Percentiles rank a stretch among this genome's conserved stretches.
Conservation (phyloP, 2,888 invertebrate species). For the Lithophane semibrunnea region DNA sequence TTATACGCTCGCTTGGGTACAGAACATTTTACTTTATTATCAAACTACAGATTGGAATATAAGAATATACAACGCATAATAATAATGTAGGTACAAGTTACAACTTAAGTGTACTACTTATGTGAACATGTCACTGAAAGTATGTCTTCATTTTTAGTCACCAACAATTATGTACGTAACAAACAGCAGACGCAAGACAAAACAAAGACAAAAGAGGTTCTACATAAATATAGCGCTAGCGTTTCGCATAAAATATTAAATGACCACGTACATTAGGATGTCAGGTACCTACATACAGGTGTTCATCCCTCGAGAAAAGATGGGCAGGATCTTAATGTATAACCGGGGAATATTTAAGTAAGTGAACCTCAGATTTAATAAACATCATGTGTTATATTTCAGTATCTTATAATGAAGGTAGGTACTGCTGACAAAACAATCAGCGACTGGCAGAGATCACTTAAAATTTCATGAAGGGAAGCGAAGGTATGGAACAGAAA, state of each 20-base stretch:
- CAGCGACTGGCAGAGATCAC: constrained; percentile 11
- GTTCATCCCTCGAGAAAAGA: constrained; percentile 36
- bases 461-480: constrained; percentile 15
- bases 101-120: constrained; percentile 11
- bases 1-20: constrained; percentile 12
- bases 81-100: constrained; percentile 12
- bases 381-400: constrained; percentile 2
- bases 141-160: constrained; percentile 15
- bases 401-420: constrained; percentile 5
- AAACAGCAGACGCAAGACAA: not conserved
- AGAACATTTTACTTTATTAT: constrained; percentile 12
- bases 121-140: constrained; percentile 33
- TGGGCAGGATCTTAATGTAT: constrained; percentile 30
- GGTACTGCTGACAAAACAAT: constrained; percentile 8
- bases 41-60: constrained; percentile 11
- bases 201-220: constrained; percentile 21
- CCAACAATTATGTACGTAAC: not conserved
- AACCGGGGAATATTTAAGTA: constrained; percentile 34
- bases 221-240: constrained; percentile 9
- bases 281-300: constrained; percentile 19
- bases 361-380: constrained; percentile 41
- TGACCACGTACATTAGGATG: constrained; percentile 25
- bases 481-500: not conserved
- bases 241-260: constrained; percentile 41
- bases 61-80: not conserved